Evolutionary conservation across 2,113 vertebrate genomes (phyloP).

Genomic region (Cyanoliseus patagonus): DNA sequence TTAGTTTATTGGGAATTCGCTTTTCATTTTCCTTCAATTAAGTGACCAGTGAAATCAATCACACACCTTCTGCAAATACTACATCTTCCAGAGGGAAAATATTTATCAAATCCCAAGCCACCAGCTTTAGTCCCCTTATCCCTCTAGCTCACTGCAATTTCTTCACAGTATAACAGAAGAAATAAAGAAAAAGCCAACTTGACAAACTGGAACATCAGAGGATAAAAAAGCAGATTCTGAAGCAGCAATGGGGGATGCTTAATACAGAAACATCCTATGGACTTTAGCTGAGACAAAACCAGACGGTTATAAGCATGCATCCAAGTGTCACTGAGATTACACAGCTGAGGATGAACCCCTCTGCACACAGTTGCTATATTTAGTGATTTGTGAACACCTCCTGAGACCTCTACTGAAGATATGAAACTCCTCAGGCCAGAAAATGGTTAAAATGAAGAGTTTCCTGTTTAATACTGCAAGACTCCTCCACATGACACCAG

Average conservation of each 20-base stretch:
- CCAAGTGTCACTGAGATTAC: neutral
- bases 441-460: neutral
- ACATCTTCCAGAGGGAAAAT: conserved; percentile 76
- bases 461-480: neutral
- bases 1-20: conserved; percentile 75
- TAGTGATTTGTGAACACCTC: neutral
- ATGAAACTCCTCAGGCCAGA: neutral
- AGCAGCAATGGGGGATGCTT: neutral
- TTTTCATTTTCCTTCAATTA: conserved; percentile 82
- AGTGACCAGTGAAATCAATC: conserved; percentile 76
- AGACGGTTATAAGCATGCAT: neutral
- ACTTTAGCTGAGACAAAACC: neutral
- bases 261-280: neutral
- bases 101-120: conserved; percentile 72
- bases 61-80: conserved; percentile 70
- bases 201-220: neutral
- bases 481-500: neutral
- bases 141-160: neutral
- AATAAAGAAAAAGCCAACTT: accelerated
- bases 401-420: neutral
- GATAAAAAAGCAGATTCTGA: neutral
- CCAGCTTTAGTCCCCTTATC: conserved; percentile 24
- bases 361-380: neutral
- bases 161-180: neutral
- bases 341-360: neutral